These are phyloP conservation scores for Hecatera dysodea DNA, from an alignment of 2,888 invertebrate species.

Conservation along the genomic window DNA sequence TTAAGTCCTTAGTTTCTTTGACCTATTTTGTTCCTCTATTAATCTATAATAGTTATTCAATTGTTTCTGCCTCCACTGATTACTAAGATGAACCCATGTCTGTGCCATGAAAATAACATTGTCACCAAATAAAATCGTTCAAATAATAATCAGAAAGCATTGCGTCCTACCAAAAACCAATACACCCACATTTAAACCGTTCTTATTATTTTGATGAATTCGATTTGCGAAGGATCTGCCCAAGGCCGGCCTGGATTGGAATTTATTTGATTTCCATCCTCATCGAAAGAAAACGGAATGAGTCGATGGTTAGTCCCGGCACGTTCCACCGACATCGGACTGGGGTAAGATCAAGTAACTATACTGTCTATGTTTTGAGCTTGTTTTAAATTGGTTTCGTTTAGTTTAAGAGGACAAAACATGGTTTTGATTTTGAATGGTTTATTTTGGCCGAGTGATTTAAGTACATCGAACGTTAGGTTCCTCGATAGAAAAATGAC, in stretches of 20 bases:
- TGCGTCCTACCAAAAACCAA: constrained; percentile 17
- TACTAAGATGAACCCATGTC: no score
- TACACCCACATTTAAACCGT: constrained; percentile 27
- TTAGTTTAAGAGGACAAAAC: constrained; percentile 21
- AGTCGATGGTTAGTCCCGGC: constrained; percentile 51
- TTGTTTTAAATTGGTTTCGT: constrained; percentile 51
- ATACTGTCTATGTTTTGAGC: constrained; percentile 24
- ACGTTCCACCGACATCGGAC: constrained; percentile 47
- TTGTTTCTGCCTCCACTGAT: no score
- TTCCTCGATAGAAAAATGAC: no score
- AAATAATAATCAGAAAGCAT: constrained; percentile 13
- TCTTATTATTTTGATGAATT: constrained; percentile 57
- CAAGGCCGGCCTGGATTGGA: constrained; percentile 47
- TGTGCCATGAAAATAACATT: background rate
- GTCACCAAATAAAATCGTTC: background rate
- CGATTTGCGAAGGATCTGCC: constrained; percentile 45
- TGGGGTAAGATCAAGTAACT: constrained; percentile 34
- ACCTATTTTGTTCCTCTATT: no score
- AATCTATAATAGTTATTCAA: no score
- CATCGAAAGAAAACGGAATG: constrained; percentile 48
- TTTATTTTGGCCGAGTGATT: background rate
- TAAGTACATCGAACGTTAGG: background rate
- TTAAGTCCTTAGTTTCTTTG: background rate
- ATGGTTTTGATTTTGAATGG: constrained; percentile 9
- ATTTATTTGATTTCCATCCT: constrained; percentile 62